phyloP scores from a whole-genome alignment of 2,888 invertebrate genomes.

The Metacarcinus magister region DNA sequence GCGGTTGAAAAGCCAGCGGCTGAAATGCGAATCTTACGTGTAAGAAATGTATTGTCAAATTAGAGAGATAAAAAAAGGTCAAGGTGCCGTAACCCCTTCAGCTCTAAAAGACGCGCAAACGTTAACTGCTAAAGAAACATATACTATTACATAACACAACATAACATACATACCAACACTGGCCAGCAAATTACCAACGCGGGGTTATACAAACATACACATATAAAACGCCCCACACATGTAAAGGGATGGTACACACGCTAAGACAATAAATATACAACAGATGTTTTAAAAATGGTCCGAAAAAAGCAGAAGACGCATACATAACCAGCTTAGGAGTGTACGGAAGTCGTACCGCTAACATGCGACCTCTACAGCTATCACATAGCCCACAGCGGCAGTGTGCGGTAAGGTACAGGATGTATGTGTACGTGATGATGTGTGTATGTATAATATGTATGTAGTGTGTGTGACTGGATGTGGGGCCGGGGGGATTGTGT shows the following conservation, averaged over 20 bases:
- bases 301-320: not conserved
- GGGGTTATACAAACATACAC: not conserved
- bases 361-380: not conserved
- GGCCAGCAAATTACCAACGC: not conserved
- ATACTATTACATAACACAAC: not conserved
- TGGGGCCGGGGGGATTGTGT: too few species aligned
- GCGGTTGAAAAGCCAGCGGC: not conserved
- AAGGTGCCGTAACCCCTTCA: not conserved
- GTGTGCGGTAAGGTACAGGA: not conserved
- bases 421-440: slow-evolving; percentile 8
- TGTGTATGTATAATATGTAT: not conserved
- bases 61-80: not conserved
- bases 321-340: not conserved
- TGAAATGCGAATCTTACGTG: slow-evolving; percentile 31
- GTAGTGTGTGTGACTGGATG: too few species aligned
- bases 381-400: not conserved
- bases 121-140: too few species aligned
- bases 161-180: not conserved
- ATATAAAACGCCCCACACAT: slow-evolving; percentile 53
- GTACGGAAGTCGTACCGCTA: not conserved
- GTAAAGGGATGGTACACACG: not conserved
- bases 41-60: not conserved
- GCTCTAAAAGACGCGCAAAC: not conserved
- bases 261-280: not conserved
- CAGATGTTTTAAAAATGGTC: too few species aligned